These are phyloP conservation scores for Tenthredo mesomela DNA, from an alignment of 2,888 invertebrate genomes.

Conservation along the genomic window DNA sequence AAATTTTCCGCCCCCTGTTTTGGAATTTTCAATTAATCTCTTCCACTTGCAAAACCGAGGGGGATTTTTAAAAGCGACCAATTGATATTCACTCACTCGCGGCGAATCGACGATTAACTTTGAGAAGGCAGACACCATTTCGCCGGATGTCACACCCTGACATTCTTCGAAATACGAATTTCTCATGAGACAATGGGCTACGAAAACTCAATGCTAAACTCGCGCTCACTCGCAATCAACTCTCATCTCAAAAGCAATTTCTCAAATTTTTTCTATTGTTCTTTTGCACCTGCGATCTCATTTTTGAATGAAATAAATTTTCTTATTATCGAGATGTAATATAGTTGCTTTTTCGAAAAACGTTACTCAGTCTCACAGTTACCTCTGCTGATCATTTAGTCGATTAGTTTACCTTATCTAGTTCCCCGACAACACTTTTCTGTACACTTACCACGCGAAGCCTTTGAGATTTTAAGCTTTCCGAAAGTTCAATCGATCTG, in stretches of 20 bases:
- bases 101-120: slow-evolving; percentile 30
- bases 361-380: neutral
- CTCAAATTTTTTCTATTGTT: neutral
- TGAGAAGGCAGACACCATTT: neutral
- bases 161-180: slow-evolving; percentile 31
- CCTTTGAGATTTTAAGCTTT: neutral
- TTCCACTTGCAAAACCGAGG: neutral
- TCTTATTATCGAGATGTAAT: neutral
- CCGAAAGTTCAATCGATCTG: neutral
- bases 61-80: slow-evolving; percentile 13
- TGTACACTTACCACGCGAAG: neutral
- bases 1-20: neutral
- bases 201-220: neutral
- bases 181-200: neutral
- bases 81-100: slow-evolving; percentile 33
- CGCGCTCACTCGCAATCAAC: neutral
- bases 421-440: neutral
- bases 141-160: neutral
- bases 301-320: neutral
- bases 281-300: neutral
- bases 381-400: neutral
- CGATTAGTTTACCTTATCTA: neutral
- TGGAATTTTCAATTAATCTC: slow-evolving; percentile 46
- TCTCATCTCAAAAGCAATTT: neutral
- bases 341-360: neutral